phyloP scores from a whole-genome alignment of 1,140 invertebrate genomes.

The Cydia fagiglandana region DNA sequence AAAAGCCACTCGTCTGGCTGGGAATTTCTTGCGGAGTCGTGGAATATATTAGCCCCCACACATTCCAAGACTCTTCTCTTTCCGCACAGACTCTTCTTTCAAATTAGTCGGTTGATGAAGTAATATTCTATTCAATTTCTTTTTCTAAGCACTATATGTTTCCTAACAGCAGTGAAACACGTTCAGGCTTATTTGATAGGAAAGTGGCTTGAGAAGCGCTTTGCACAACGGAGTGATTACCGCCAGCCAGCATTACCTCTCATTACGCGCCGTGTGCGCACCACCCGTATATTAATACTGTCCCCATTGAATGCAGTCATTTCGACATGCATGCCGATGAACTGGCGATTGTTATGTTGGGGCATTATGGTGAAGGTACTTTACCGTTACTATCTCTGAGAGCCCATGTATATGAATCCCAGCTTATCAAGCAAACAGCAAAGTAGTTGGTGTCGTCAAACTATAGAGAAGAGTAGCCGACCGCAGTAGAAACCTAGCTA shows the following conservation, averaged over 20 bases:
- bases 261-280: constrained; percentile 21
- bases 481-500: too few relatives aligned
- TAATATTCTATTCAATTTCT: neutral
- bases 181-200: constrained; percentile 30
- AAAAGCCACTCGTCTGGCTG: too few relatives aligned
- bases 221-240: constrained; percentile 28
- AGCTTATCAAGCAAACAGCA: too few relatives aligned
- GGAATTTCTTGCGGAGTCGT: neutral
- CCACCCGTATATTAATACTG: constrained; percentile 25
- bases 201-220: constrained; percentile 21
- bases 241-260: constrained; percentile 15
- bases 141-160: constrained; percentile 1
- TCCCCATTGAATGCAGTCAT: constrained; percentile 21
- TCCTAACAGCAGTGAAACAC: neutral
- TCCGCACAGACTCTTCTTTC: too few relatives aligned
- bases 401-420: too few relatives aligned
- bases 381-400: too few relatives aligned
- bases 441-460: too few relatives aligned
- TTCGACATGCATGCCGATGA: constrained; percentile 29
- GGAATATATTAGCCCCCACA: too few relatives aligned
- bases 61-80: too few relatives aligned
- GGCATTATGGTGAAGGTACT: neutral
- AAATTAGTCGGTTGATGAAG: neutral
- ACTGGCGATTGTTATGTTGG: neutral
- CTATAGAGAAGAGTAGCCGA: too few relatives aligned